Percentiles rank a stretch among this genome's conserved stretches.
These are phyloP conservation scores for Manis crassicaudata DNA, from an alignment of 2,797 vertebrate species.

Conservation along the genomic window DNA sequence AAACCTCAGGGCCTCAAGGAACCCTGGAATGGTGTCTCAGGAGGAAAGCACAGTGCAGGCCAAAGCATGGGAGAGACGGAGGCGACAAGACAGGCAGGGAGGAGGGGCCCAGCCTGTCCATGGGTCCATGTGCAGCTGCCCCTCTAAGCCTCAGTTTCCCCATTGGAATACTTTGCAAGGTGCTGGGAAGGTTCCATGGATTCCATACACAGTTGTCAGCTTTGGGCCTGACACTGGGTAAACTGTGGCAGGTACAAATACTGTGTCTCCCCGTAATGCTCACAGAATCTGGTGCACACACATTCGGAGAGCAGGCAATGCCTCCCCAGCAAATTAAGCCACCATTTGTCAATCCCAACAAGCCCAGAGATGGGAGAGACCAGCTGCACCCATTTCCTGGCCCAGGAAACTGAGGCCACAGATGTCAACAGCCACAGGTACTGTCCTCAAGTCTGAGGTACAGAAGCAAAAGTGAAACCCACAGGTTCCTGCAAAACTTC, in stretches of 20 bases:
- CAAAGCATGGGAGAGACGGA: not conserved
- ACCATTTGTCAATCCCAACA: not conserved
- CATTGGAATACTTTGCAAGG: not conserved
- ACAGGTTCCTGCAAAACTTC: constrained; percentile 58
- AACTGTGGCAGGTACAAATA: fast-evolving
- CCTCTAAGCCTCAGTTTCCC: not conserved
- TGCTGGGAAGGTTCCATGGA: not conserved
- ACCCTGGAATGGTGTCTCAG: not conserved
- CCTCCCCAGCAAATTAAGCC: not conserved
- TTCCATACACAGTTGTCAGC: not conserved
- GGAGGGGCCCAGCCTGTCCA: not conserved
- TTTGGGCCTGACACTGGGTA: not conserved
- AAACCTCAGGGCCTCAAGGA: not conserved
- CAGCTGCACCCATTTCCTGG: not conserved
- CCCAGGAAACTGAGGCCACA: not conserved
- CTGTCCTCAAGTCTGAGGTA: not conserved
- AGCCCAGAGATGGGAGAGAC: not conserved
- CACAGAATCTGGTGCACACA: not conserved
- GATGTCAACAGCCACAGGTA: not conserved
- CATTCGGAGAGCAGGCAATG: not conserved
- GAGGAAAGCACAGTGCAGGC: not conserved
- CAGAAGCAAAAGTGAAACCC: constrained; percentile 62
- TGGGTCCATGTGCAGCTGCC: fast-evolving
- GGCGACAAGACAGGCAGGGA: not conserved
- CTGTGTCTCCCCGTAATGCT: not conserved